Conservation (phyloP, 2,888 invertebrate species). For the Chalcosyrphus nemorum region DNA sequence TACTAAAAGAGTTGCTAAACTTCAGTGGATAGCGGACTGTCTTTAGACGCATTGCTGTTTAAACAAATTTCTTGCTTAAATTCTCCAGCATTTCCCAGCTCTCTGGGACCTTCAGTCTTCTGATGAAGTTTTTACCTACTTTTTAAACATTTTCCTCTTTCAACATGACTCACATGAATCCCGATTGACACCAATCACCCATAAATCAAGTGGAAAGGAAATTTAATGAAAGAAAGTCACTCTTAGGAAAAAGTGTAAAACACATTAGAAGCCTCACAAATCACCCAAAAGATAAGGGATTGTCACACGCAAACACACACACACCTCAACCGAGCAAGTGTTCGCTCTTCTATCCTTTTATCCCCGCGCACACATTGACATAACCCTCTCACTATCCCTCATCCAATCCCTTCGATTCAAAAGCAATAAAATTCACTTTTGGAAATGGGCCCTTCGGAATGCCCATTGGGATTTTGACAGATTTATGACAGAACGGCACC, state of each 20-base stretch:
- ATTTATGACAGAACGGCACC: conserved; percentile 66
- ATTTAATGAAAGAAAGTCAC: conserved; percentile 9
- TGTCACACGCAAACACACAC: not conserved
- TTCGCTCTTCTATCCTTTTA: conserved; percentile 37
- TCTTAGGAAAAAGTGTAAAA: conserved; percentile 19
- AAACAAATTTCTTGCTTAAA: too few species aligned
- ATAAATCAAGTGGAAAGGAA: conserved; percentile 24
- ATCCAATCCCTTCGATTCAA: conserved; percentile 51
- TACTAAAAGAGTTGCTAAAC: too few species aligned
- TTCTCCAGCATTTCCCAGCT: too few species aligned
- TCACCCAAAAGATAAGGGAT: conserved; percentile 41
- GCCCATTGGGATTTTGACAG: conserved; percentile 66
- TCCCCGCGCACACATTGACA: conserved; percentile 30
- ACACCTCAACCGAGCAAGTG: conserved; percentile 15
- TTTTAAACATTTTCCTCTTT: not conserved
- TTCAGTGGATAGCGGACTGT: too few species aligned
- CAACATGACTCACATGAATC: conserved; percentile 8
- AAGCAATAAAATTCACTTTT: conserved; percentile 64
- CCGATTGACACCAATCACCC: conserved; percentile 13
- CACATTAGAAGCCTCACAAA: conserved; percentile 48
- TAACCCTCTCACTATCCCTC: conserved; percentile 6
- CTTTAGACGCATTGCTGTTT: too few species aligned
- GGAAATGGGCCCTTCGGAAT: conserved; percentile 33
- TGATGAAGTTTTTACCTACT: too few species aligned
- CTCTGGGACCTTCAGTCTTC: too few species aligned